These are phyloP conservation scores for Triplophysa rosa DNA, from an alignment of 2,113 vertebrate species.

Conservation along the genomic window DNA sequence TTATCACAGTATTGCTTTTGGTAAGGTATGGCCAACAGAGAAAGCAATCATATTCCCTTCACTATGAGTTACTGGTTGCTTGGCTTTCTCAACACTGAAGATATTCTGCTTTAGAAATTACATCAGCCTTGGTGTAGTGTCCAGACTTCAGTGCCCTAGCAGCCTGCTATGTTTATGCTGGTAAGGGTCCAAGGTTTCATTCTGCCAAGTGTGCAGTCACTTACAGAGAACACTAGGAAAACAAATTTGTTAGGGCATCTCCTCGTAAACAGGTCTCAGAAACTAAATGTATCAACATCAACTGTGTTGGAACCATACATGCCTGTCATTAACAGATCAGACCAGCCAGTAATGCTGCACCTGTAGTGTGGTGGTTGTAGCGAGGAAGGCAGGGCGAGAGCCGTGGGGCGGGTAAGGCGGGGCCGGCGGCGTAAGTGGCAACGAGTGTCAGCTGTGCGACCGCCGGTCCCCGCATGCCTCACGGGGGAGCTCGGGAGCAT, in stretches of 20 bases:
- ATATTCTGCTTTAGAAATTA: slow-evolving; percentile 62
- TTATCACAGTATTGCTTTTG: not conserved
- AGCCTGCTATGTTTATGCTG: slow-evolving; percentile 67
- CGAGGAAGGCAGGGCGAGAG: no score
- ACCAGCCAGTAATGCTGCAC: not conserved
- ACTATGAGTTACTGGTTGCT: slow-evolving; percentile 55
- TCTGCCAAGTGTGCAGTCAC: slow-evolving; percentile 55
- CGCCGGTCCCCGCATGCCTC: no score
- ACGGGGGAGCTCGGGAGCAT: no score
- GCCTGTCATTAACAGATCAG: slow-evolving; percentile 6
- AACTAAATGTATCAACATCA: slow-evolving; percentile 23
- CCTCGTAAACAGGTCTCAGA: slow-evolving; percentile 16
- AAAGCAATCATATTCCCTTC: slow-evolving; percentile 53
- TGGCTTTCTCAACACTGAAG: slow-evolving; percentile 56
- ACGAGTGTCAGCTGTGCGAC: no score
- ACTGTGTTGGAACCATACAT: not conserved
- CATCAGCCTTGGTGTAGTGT: slow-evolving; percentile 65
- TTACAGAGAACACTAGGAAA: slow-evolving; percentile 22
- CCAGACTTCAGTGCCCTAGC: slow-evolving; percentile 56
- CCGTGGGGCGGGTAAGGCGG: no score
- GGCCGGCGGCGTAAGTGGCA: no score
- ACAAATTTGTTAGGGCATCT: slow-evolving; percentile 22
- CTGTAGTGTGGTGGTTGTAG: not conserved
- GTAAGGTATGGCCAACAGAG: slow-evolving; percentile 10
- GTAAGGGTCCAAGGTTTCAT: slow-evolving; percentile 61